These are phyloP conservation scores for Ormyrus rosae DNA, from an alignment of 2,888 invertebrate genomes.

Conservation along the genomic window DNA sequence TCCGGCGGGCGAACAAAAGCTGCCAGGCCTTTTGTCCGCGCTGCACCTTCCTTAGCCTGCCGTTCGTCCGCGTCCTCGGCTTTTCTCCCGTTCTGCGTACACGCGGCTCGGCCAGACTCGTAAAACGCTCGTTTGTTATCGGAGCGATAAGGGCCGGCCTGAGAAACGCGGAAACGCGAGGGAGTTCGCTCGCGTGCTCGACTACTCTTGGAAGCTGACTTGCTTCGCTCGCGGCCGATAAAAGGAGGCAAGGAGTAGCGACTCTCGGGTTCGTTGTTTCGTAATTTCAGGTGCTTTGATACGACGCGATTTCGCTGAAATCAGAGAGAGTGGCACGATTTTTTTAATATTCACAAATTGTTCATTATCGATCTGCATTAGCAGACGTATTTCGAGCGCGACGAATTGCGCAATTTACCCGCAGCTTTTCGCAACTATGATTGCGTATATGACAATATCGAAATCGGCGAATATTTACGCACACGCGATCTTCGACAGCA, in stretches of 20 bases:
- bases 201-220: conserved; percentile 13
- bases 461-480: conserved; percentile 15
- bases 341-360: too few relatives aligned
- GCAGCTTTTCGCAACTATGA: conserved; percentile 5
- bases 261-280: too few relatives aligned
- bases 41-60: not conserved
- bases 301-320: too few relatives aligned
- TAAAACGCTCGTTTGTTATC: conserved; percentile 69
- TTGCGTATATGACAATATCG: conserved; percentile 11
- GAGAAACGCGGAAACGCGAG: conserved; percentile 24
- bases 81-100: conserved; percentile 44
- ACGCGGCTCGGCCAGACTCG: conserved; percentile 57
- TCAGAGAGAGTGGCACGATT: too few relatives aligned
- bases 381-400: not conserved
- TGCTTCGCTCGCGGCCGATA: not conserved
- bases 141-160: conserved; percentile 60
- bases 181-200: conserved; percentile 18
- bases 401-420: conserved; percentile 1
- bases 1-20: not conserved
- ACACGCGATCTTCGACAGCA: not conserved
- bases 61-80: not conserved
- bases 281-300: too few relatives aligned
- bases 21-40: not conserved
- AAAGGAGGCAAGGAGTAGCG: too few relatives aligned
- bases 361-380: too few relatives aligned